Evolutionary conservation across 2,888 invertebrate genomes (phyloP).

Genomic region (Endomychus coccineus): DNA sequence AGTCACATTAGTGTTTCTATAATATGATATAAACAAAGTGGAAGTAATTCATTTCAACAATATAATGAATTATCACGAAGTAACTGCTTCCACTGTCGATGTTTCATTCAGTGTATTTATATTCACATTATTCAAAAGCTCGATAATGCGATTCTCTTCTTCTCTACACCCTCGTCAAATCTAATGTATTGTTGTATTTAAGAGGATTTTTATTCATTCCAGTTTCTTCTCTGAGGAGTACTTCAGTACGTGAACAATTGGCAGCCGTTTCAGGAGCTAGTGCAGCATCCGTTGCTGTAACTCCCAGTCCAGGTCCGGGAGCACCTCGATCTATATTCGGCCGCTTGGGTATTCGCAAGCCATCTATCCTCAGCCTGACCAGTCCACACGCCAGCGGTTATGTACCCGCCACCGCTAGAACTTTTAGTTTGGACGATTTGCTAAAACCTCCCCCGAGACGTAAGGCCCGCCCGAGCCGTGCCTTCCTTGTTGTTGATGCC

Average conservation of each 20-base stretch:
- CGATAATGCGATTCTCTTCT: too few species aligned
- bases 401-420: conserved; percentile 61
- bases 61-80: too few species aligned
- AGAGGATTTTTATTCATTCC: conserved; percentile 16
- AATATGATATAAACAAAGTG: too few species aligned
- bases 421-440: conserved; percentile 84
- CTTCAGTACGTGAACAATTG: conserved; percentile 55
- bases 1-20: too few species aligned
- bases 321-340: conserved; percentile 65
- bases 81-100: too few species aligned
- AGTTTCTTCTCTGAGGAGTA: conserved; percentile 44
- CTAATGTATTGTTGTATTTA: neutral
- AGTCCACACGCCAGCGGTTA: conserved; percentile 51
- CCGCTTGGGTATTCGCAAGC: conserved; percentile 82
- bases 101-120: too few species aligned
- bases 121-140: too few species aligned
- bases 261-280: conserved; percentile 43
- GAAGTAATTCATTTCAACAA: too few species aligned
- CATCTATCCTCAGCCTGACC: conserved; percentile 76
- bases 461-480: conserved; percentile 49
- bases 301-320: conserved; percentile 47
- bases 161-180: neutral
- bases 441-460: conserved; percentile 76
- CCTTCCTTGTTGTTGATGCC: too few species aligned
- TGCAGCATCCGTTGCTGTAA: conserved; percentile 40